Evolutionary conservation across 2,888 invertebrate genomes (phyloP).

Genomic region (Eristalis intricaria): DNA sequence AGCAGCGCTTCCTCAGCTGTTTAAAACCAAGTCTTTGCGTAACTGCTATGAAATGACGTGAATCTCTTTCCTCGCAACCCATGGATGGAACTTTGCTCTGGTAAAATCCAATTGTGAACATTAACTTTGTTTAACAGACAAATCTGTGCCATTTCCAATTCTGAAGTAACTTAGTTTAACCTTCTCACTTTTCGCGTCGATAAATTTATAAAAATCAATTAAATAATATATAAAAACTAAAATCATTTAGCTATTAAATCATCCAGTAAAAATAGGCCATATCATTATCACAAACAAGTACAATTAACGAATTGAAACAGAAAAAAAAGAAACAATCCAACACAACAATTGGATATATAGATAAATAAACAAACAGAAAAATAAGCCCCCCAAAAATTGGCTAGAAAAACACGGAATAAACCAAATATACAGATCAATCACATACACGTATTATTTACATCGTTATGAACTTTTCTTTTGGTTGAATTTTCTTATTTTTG

Average conservation of each 20-base stretch:
- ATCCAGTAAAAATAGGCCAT: constrained; percentile 51
- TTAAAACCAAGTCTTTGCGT: too few species aligned
- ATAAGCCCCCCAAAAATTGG: constrained; percentile 24
- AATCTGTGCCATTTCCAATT: too few species aligned
- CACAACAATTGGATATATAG: background rate
- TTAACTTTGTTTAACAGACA: too few species aligned
- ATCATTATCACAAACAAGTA: constrained; percentile 30
- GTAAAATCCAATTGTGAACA: too few species aligned
- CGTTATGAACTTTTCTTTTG: constrained; percentile 45
- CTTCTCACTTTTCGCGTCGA: too few species aligned
- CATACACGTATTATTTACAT: constrained; percentile 47
- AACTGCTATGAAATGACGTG: too few species aligned
- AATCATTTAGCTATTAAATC: constrained; percentile 42
- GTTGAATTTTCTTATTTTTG: constrained; percentile 23
- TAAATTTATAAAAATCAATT: background rate
- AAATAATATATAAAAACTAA: background rate
- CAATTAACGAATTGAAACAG: background rate
- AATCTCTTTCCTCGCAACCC: too few species aligned
- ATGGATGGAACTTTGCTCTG: too few species aligned
- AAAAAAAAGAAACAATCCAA: background rate
- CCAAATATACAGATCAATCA: constrained; percentile 23
- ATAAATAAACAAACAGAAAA: constrained; percentile 10
- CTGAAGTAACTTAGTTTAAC: too few species aligned
- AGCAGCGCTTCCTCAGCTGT: too few species aligned
- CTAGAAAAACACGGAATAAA: constrained; percentile 40